Evolutionary conservation across 2,797 vertebrate genomes (phyloP).

Genomic region (Enteromius thamalakanensis): DNA sequence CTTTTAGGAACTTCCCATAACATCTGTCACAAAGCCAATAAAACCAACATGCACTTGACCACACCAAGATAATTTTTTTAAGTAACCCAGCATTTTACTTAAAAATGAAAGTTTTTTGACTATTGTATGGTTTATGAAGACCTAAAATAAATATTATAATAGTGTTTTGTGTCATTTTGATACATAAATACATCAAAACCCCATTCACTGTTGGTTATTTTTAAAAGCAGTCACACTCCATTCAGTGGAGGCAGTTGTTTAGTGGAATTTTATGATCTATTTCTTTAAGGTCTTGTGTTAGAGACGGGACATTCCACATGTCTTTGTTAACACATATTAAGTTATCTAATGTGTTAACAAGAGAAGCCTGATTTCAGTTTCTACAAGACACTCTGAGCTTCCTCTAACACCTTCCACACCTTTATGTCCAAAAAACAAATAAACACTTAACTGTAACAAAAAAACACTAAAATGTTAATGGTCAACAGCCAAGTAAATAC

Average conservation of each 20-base stretch:
- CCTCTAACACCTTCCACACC: slow-evolving; percentile 8
- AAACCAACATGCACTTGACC: not conserved
- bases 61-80: not conserved
- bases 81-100: not conserved
- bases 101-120: not conserved
- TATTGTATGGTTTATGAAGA: not conserved
- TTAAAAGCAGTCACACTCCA: too few relatives aligned
- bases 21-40: not conserved
- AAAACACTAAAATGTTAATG: slow-evolving; percentile 1
- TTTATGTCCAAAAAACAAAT: not conserved
- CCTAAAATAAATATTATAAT: not conserved
- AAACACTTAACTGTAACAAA: not conserved
- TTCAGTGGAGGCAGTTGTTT: not conserved
- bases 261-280: not conserved
- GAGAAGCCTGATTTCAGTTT: slow-evolving; percentile 54
- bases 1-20: not conserved
- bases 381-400: slow-evolving; percentile 18
- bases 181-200: not conserved
- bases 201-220: not conserved
- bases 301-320: slow-evolving; percentile 19
- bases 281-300: not conserved
- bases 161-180: not conserved
- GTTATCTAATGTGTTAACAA: slow-evolving; percentile 36
- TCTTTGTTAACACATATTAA: slow-evolving; percentile 32
- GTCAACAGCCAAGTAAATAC: not conserved